phyloP scores from a whole-genome alignment of 2,888 invertebrate genomes.

The Caenorhabditis drosophilae region DNA sequence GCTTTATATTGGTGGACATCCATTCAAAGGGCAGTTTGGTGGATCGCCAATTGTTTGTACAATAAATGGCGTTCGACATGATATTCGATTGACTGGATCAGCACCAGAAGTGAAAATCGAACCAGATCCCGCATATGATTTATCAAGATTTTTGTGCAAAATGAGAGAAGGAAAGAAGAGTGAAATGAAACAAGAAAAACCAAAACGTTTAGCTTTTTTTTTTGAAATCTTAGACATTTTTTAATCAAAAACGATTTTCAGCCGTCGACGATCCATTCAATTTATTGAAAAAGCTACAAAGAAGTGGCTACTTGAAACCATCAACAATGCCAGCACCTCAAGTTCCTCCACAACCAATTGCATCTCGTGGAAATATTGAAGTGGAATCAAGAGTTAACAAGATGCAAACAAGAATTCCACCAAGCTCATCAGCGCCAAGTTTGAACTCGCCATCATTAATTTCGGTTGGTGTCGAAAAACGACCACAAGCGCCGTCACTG shows the following conservation, averaged over 20 bases:
- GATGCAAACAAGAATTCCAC: no score
- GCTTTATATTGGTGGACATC: slow-evolving; percentile 84
- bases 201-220: no score
- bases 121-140: slow-evolving; percentile 79
- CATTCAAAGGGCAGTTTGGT: slow-evolving; percentile 84
- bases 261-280: slow-evolving; percentile 27
- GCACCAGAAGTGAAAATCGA: slow-evolving; percentile 92
- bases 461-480: slow-evolving; percentile 16
- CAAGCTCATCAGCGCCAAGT: background rate
- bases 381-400: no score
- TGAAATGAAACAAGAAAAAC: slow-evolving; percentile 26
- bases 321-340: slow-evolving; percentile 27
- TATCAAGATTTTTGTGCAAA: slow-evolving; percentile 70
- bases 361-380: no score
- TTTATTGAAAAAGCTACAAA: slow-evolving; percentile 23
- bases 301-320: slow-evolving; percentile 10
- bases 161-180: slow-evolving; percentile 35
- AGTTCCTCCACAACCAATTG: slow-evolving; percentile 12
- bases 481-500: slow-evolving; percentile 71
- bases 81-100: slow-evolving; percentile 85
- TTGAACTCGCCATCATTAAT: background rate
- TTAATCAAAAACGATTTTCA: no score
- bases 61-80: slow-evolving; percentile 80
- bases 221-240: no score
- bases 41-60: slow-evolving; percentile 83